These are phyloP conservation scores for Bryconaethiops microstoma DNA, from an alignment of 2,797 vertebrate genomes.

Conservation along the genomic window DNA sequence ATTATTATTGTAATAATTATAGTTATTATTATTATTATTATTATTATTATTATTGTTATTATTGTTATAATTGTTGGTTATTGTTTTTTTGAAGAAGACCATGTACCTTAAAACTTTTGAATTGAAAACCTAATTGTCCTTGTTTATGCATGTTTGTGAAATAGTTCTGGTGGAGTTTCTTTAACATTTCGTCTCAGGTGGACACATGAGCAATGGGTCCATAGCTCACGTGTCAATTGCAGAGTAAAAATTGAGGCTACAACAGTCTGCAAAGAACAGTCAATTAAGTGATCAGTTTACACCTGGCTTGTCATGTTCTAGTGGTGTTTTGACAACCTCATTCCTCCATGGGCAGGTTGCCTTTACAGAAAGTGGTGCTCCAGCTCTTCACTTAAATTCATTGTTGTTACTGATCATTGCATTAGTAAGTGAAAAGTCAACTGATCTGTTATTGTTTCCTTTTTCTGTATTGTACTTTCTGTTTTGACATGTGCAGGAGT, in stretches of 20 bases:
- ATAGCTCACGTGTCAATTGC: conserved; percentile 5
- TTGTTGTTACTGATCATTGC: not conserved
- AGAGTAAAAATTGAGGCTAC: conserved; percentile 13
- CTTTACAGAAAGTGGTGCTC: not conserved
- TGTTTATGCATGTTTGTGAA: conserved; percentile 62
- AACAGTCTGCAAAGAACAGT: not conserved
- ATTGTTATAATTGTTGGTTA: not conserved
- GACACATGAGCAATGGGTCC: not conserved
- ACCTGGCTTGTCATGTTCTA: not conserved
- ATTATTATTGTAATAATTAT: not conserved
- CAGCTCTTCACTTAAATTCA: not conserved
- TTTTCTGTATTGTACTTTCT: not conserved
- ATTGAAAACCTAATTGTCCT: not conserved
- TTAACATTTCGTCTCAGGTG: conserved; percentile 69
- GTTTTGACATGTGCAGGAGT: not conserved
- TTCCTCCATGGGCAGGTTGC: not conserved
- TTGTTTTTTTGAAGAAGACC: no score
- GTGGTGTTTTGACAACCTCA: not conserved
- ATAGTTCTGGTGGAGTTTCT: conserved; percentile 53
- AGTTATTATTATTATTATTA: not conserved
- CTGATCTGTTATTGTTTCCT: not conserved
- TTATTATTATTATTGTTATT: not conserved
- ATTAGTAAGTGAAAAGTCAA: not conserved
- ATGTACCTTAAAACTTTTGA: not conserved
- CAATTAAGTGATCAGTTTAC: not conserved